These are phyloP conservation scores for Chaenogobius annularis DNA, from an alignment of 2,113 vertebrate species.

Conservation along the genomic window DNA sequence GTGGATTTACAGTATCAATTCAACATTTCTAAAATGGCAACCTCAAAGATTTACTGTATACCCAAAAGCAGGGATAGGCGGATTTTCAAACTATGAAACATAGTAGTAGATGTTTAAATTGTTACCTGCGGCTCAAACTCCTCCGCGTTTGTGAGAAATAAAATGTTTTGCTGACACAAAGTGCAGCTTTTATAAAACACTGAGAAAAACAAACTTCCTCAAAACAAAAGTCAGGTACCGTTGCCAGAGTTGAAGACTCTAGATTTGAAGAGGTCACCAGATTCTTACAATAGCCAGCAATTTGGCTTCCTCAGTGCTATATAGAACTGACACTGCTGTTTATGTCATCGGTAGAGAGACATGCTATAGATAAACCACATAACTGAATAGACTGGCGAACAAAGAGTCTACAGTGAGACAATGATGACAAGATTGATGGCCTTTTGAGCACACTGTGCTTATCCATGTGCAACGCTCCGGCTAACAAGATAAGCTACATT, in stretches of 20 bases:
- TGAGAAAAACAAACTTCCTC: too few relatives aligned
- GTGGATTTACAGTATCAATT: too few relatives aligned
- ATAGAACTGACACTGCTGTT: not conserved
- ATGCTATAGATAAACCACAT: not conserved
- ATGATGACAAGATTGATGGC: slow-evolving; percentile 54
- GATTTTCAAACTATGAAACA: too few relatives aligned
- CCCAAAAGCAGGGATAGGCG: too few relatives aligned
- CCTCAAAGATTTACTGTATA: too few relatives aligned
- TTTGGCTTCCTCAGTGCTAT: not conserved
- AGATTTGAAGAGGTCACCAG: too few relatives aligned
- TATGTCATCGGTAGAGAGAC: not conserved
- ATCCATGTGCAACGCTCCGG: slow-evolving; percentile 49
- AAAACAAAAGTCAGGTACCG: too few relatives aligned
- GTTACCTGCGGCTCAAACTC: not conserved
- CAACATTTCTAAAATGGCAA: too few relatives aligned
- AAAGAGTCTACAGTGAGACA: slow-evolving; percentile 48
- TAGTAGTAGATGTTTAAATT: not conserved
- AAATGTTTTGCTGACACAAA: not conserved
- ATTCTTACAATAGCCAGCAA: not conserved
- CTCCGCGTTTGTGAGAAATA: not conserved
- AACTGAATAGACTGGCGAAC: slow-evolving; percentile 16
- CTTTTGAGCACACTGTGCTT: slow-evolving; percentile 48
- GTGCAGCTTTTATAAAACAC: not conserved
- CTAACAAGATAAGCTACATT: slow-evolving; percentile 57
- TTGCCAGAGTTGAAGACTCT: too few relatives aligned